Conservation (phyloP, 2,113 vertebrate genomes). For the Gallinago media region DNA sequence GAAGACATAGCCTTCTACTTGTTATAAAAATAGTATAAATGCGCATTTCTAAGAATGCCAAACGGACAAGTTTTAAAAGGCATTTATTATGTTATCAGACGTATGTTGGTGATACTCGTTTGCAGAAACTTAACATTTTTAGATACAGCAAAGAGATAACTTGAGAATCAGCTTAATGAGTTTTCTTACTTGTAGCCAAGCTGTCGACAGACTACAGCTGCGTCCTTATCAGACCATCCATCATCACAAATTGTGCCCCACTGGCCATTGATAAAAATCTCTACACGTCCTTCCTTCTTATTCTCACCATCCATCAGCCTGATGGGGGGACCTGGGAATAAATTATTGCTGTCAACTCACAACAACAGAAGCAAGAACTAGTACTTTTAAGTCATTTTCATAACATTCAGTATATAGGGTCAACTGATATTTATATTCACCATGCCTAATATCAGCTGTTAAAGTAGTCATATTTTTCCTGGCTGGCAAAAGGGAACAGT, state of each 20-base stretch:
- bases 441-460: background rate
- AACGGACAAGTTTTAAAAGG: background rate
- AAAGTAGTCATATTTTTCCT: background rate
- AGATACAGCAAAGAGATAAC: background rate
- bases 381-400: background rate
- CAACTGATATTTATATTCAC: background rate
- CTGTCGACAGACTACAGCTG: slow-evolving; percentile 93
- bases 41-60: background rate
- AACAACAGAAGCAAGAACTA: background rate
- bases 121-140: background rate
- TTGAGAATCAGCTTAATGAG: background rate
- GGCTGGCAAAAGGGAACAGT: background rate
- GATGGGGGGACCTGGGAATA: slow-evolving; percentile 84
- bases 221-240: slow-evolving; percentile 93
- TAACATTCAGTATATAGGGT: background rate
- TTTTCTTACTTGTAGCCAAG: slow-evolving; percentile 91
- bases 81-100: background rate
- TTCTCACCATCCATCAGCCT: slow-evolving; percentile 94
- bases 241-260: slow-evolving; percentile 99
- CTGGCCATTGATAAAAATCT: slow-evolving; percentile 89
- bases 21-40: background rate
- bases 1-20: background rate
- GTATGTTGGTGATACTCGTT: background rate
- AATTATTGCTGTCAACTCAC: slow-evolving; percentile 35
- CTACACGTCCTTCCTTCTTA: slow-evolving; percentile 93